Conservation (phyloP, 2,113 vertebrate genomes). For the Todiramphus chloris region DNA sequence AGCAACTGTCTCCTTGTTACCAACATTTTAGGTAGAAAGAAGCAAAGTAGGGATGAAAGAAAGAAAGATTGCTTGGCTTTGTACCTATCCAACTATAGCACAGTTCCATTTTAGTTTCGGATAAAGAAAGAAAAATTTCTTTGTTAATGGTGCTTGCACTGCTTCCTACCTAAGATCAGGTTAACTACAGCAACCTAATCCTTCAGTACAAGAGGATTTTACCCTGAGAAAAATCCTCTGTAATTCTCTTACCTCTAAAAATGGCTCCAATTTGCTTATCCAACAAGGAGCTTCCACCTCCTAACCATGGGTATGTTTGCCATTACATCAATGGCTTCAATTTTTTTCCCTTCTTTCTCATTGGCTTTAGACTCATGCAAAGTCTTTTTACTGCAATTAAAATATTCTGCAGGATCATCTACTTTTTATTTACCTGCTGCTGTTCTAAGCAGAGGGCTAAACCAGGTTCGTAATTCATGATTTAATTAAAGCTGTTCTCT, state of each 20-base stretch:
- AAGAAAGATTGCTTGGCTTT: not conserved
- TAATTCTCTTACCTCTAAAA: slow-evolving; percentile 10
- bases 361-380: not conserved
- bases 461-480: not conserved
- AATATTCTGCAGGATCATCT: not conserved
- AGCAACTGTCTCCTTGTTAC: not conserved
- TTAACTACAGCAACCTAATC: not conserved
- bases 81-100: not conserved
- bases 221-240: not conserved
- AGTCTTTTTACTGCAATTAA: not conserved
- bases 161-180: not conserved
- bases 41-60: not conserved
- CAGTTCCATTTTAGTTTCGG: not conserved
- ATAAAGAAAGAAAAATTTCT: not conserved
- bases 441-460: not conserved
- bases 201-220: slow-evolving; percentile 1
- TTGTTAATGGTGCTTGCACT: not conserved
- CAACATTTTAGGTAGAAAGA: not conserved
- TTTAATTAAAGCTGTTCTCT: not conserved
- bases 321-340: not conserved
- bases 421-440: rapidly evolving
- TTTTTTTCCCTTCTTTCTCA: not conserved
- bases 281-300: not conserved
- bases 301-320: not conserved
- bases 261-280: not conserved